A percentile compares a stretch with the other conserved stretches of the same genome.
Evolutionary conservation across 2,113 vertebrate species (phyloP).

Genomic region (Onychorhynchus coronatus): DNA sequence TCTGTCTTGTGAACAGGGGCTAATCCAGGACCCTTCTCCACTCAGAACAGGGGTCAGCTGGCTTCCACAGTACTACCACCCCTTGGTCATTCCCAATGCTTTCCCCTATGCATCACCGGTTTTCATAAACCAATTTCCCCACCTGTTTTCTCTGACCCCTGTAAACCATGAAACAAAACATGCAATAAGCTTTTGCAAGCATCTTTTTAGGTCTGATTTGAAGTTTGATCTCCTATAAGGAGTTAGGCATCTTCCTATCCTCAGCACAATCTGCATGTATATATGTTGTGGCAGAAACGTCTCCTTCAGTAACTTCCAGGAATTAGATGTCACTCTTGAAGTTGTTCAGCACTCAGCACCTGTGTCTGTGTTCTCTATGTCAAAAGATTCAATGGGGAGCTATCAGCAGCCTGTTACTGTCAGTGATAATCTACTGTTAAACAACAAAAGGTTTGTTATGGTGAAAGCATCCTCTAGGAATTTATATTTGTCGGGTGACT

Average conservation of each 20-base stretch:
- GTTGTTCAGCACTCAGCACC: background rate
- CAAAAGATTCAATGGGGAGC: background rate
- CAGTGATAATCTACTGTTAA: background rate
- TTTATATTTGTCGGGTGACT: background rate
- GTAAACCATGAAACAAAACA: background rate
- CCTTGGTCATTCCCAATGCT: background rate
- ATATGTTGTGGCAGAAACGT: background rate
- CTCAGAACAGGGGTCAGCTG: background rate
- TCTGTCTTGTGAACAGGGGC: background rate
- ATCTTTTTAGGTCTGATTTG: background rate
- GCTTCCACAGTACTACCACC: background rate
- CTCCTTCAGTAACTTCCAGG: background rate
- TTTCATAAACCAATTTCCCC: background rate
- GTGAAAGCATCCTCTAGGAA: background rate
- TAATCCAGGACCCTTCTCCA: background rate
- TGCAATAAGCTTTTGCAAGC: background rate
- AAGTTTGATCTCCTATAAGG: background rate
- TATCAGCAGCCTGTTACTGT: background rate
- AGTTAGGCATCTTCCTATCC: background rate
- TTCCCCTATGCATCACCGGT: background rate
- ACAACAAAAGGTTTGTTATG: background rate
- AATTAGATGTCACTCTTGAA: background rate
- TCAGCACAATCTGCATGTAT: background rate
- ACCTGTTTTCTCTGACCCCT: background rate
- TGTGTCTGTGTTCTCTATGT: background rate